These are phyloP conservation scores for Heliothis peltigera DNA, from an alignment of 2,888 invertebrate species.

Conservation along the genomic window DNA sequence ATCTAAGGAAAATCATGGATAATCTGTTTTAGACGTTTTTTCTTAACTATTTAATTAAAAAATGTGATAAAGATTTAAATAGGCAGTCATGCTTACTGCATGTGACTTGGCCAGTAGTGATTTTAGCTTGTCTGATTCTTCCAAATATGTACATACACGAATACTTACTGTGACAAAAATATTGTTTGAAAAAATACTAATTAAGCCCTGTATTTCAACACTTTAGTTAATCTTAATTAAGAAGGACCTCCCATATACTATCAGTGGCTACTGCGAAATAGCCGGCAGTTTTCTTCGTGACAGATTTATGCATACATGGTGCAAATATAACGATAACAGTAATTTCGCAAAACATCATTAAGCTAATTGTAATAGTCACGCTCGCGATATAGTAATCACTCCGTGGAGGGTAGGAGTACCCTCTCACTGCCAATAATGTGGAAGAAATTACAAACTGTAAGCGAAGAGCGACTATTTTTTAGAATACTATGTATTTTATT, in stretches of 20 bases:
- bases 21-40: no score
- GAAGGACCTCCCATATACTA: not conserved
- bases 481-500: not conserved
- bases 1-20: no score
- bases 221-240: not conserved
- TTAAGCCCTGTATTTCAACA: not conserved
- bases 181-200: no score
- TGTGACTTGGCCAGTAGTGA: no score
- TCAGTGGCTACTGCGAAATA: not conserved
- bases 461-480: conserved; percentile 17
- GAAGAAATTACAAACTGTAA: conserved; percentile 22
- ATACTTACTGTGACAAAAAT: no score
- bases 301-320: conserved; percentile 8
- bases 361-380: conserved; percentile 68
- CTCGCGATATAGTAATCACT: conserved; percentile 62
- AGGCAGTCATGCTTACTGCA: no score
- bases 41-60: no score
- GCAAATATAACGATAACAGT: conserved; percentile 54
- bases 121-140: no score
- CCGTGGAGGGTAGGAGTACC: conserved; percentile 48
- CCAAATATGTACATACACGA: no score
- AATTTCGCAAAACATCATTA: conserved; percentile 63
- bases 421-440: conserved; percentile 43
- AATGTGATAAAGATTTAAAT: no score
- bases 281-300: not conserved